phyloP scores from a whole-genome alignment of 2,888 invertebrate species.

The Ormyrus thymus region DNA sequence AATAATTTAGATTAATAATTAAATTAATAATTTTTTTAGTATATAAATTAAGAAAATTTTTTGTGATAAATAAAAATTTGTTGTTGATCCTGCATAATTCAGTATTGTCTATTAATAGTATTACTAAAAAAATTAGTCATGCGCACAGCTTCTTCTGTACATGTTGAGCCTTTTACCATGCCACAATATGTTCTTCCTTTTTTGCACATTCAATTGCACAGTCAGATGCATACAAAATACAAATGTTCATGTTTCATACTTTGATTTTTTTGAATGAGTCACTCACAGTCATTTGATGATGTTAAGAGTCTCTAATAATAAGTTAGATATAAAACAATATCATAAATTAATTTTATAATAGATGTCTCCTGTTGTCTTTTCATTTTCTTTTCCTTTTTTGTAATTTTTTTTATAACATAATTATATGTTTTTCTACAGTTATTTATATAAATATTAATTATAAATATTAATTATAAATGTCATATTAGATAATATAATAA shows the following conservation, averaged over 20 bases:
- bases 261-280: slow-evolving; percentile 39
- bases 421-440: too few relatives aligned
- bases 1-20: too few relatives aligned
- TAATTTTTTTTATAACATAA: neutral
- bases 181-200: slow-evolving; percentile 39
- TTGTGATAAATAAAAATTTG: too few relatives aligned
- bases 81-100: neutral
- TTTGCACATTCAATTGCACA: slow-evolving; percentile 43
- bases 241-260: slow-evolving; percentile 41
- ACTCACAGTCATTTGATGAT: slow-evolving; percentile 19
- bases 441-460: too few relatives aligned
- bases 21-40: too few relatives aligned
- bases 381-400: too few relatives aligned
- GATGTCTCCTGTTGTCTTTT: too few relatives aligned
- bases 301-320: slow-evolving; percentile 7
- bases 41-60: too few relatives aligned
- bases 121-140: slow-evolving; percentile 21
- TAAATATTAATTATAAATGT: too few relatives aligned
- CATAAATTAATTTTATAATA: slow-evolving; percentile 1
- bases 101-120: neutral
- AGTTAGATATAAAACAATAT: neutral
- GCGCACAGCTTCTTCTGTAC: slow-evolving; percentile 16
- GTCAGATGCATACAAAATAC: slow-evolving; percentile 45
- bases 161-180: slow-evolving; percentile 28
- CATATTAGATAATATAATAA: too few relatives aligned